Percentiles rank a stretch among this genome's conserved stretches.
These are phyloP conservation scores for Tadarida brasiliensis DNA, from an alignment of 2,797 vertebrate genomes.

Conservation along the genomic window DNA sequence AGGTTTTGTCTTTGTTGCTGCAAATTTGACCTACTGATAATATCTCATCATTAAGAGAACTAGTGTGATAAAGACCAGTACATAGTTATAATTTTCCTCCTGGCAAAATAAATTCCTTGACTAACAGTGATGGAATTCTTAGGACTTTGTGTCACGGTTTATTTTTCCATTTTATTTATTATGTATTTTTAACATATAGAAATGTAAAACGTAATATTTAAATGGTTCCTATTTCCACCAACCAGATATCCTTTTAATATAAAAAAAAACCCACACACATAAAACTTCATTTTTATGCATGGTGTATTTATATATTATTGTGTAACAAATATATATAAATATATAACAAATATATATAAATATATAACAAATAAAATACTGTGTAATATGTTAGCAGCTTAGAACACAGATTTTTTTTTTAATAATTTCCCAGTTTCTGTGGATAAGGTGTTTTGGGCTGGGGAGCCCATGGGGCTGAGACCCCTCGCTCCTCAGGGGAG, in stretches of 20 bases:
- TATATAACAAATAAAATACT: not conserved
- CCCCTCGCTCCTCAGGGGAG: not conserved
- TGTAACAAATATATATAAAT: not conserved
- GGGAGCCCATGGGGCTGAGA: not conserved
- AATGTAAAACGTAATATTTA: not conserved
- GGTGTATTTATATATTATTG: not conserved
- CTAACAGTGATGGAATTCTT: conserved; percentile 10
- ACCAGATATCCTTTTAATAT: not conserved
- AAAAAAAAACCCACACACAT: not conserved
- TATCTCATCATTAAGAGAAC: not conserved
- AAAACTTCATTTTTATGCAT: not conserved
- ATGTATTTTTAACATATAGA: not conserved
- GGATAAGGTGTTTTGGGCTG: not conserved
- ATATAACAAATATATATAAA: too few relatives aligned
- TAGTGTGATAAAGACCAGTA: not conserved
- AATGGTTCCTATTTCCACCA: not conserved
- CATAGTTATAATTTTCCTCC: not conserved
- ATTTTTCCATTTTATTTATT: not conserved
- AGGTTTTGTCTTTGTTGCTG: not conserved
- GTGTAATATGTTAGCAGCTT: not conserved
- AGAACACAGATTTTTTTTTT: not conserved
- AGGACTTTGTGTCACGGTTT: not conserved
- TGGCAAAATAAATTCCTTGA: not conserved
- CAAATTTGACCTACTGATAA: conserved; percentile 28
- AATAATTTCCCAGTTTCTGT: not conserved